These are phyloP conservation scores for Meloidogyne chitwoodi DNA, from an alignment of 1,140 invertebrate genomes.

Conservation along the genomic window DNA sequence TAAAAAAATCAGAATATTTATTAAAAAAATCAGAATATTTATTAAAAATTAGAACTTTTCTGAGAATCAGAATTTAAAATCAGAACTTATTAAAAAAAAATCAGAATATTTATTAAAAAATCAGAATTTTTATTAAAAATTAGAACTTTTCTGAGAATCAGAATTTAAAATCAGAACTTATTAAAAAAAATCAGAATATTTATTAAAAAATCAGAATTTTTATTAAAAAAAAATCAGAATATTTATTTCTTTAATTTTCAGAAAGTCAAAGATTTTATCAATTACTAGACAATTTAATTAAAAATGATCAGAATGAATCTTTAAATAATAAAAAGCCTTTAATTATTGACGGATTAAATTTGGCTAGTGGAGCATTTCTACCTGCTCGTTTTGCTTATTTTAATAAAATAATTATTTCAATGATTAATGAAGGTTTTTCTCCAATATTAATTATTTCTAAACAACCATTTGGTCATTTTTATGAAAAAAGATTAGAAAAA, in stretches of 20 bases:
- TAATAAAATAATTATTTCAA: not conserved
- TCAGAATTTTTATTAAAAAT: too few species aligned
- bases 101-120: too few species aligned
- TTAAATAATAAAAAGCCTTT: not conserved
- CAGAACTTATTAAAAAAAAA: not conserved
- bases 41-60: too few species aligned
- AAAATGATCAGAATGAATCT: too few species aligned
- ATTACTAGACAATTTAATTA: not conserved
- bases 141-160: not conserved
- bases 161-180: not conserved
- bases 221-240: not conserved
- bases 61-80: not conserved
- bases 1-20: not conserved
- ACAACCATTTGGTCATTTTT: not conserved
- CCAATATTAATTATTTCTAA: slow-evolving; percentile 16
- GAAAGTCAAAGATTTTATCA: not conserved
- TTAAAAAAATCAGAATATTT: too few species aligned
- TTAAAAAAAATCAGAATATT: not conserved
- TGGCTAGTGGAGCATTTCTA: not conserved
- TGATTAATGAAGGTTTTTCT: not conserved
- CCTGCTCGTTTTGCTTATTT: not conserved
- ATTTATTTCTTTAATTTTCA: too few species aligned
- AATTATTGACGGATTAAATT: slow-evolving; percentile 11
- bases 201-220: not conserved
- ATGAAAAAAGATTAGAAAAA: not conserved